Conservation (phyloP, 2,113 vertebrate species). For the Hippopotamus amphibius region DNA sequence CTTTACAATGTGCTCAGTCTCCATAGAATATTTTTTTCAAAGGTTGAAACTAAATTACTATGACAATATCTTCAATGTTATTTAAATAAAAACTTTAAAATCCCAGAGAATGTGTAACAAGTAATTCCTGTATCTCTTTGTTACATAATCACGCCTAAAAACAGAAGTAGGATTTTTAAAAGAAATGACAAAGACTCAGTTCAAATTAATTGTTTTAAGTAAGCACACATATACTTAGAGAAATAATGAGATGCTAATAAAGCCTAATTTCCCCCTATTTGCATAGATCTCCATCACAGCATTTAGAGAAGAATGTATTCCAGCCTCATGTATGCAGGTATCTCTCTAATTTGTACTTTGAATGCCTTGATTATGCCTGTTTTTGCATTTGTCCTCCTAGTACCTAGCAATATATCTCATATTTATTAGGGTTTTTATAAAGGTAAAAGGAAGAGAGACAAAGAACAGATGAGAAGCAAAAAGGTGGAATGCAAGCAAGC, state of each 20-base stretch:
- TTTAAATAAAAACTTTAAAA: slow-evolving; percentile 62
- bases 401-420: neutral
- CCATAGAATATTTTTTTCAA: slow-evolving; percentile 30
- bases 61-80: slow-evolving; percentile 30
- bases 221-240: neutral
- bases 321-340: neutral
- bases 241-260: neutral
- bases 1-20: slow-evolving; percentile 52
- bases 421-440: neutral
- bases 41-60: slow-evolving; percentile 62
- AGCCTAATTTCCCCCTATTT: neutral
- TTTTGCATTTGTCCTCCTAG: neutral
- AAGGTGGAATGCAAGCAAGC: neutral
- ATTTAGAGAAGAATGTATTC: neutral
- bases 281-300: neutral
- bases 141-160: slow-evolving; percentile 11
- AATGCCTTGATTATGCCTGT: neutral
- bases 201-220: neutral
- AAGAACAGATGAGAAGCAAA: neutral
- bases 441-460: neutral
- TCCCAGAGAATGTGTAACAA: neutral
- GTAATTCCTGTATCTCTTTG: neutral
- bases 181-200: neutral
- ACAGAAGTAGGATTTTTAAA: neutral
- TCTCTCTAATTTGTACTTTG: neutral